Percentiles rank a stretch among this genome's conserved stretches.
Evolutionary conservation across 2,888 invertebrate species (phyloP).

Genomic region (Rugalucina vietnamica): DNA sequence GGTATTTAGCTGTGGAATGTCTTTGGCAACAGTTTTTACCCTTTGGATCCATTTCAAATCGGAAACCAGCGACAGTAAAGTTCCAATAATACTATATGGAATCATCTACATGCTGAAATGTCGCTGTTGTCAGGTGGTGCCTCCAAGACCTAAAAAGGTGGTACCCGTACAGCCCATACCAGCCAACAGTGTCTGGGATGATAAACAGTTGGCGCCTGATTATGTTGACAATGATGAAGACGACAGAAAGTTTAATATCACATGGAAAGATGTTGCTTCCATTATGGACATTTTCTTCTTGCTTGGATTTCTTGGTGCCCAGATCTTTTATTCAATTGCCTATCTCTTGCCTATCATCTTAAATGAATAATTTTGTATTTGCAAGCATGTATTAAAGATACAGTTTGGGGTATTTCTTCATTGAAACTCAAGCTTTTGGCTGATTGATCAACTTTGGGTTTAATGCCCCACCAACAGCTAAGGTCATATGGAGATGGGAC

Average conservation of each 20-base stretch:
- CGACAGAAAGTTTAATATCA: neutral
- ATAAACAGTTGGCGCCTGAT: no score
- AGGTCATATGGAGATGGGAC: no score
- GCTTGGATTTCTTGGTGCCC: constrained; percentile 46
- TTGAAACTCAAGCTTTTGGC: no score
- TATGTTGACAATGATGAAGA: neutral
- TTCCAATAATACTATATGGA: neutral
- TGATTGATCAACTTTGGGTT: no score
- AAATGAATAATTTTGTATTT: constrained; percentile 2
- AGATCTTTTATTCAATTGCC: constrained; percentile 46
- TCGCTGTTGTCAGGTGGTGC: no score
- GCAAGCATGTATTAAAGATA: no score
- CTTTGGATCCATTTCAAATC: constrained; percentile 44
- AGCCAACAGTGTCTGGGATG: no score
- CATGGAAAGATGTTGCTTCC: constrained; percentile 43
- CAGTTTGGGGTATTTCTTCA: no score
- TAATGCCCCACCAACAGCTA: no score
- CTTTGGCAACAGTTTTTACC: constrained; percentile 38
- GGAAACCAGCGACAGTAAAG: neutral
- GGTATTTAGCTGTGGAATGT: constrained; percentile 45
- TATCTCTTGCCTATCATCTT: constrained; percentile 43
- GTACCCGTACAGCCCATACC: no score
- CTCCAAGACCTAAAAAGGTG: no score
- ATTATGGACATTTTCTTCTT: constrained; percentile 47
- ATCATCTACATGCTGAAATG: neutral